These are phyloP conservation scores for Enteromius radiatus DNA, from an alignment of 2,797 vertebrate species.

Conservation along the genomic window DNA sequence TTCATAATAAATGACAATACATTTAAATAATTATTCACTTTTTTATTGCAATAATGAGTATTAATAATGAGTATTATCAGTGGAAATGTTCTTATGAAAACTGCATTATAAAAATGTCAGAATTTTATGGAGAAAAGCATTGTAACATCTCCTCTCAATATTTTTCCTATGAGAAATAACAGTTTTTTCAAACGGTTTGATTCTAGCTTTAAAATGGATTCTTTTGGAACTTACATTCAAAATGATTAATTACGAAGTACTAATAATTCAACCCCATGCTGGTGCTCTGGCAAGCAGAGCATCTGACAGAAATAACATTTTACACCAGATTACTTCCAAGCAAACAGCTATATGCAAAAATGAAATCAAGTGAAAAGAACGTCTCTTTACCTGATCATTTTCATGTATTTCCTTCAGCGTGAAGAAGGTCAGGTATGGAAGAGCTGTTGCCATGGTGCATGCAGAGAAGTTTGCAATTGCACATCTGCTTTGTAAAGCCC, in stretches of 20 bases:
- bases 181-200: neutral
- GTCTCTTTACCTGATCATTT: constrained; percentile 12
- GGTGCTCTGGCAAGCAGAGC: neutral
- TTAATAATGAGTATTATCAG: neutral
- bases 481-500: constrained; percentile 15
- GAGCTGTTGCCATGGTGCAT: constrained; percentile 46
- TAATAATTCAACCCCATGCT: neutral
- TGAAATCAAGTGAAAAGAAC: neutral
- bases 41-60: neutral
- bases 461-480: constrained; percentile 1
- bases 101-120: neutral
- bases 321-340: neutral
- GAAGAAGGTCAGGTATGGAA: constrained; percentile 12
- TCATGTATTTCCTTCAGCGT: neutral
- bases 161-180: neutral
- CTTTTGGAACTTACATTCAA: neutral
- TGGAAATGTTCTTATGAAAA: neutral
- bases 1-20: neutral
- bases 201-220: neutral
- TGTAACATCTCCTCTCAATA: neutral
- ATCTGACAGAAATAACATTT: constrained; percentile 13
- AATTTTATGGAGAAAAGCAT: neutral
- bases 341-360: neutral
- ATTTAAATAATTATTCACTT: neutral
- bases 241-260: neutral